These are phyloP conservation scores for Stylophora pistillata DNA, from an alignment of 64 coral and sea anemone genomes.

Conservation along the genomic window DNA sequence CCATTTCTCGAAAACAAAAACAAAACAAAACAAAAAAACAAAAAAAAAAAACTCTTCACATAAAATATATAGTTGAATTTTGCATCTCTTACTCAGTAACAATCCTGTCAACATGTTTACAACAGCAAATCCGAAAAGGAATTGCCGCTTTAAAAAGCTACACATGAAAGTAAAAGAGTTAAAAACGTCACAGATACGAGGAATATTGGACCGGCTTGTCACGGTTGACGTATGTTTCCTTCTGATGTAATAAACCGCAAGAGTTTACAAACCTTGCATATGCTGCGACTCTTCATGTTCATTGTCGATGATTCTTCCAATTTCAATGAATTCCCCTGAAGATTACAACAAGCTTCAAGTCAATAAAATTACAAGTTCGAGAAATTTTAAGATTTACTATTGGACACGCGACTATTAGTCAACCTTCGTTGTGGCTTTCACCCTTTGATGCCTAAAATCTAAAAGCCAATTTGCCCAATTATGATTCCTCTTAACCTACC, in stretches of 20 bases:
- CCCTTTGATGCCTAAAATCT: no score
- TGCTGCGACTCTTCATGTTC: constrained; percentile 50
- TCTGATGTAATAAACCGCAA: constrained; percentile 23
- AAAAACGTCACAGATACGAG: background rate
- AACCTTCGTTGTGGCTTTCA: no score
- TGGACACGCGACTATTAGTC: no score
- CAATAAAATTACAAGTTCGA: no score
- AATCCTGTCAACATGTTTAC: background rate
- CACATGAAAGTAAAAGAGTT: background rate
- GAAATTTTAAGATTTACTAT: background rate
- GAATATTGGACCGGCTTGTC: background rate
- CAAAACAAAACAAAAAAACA: no score
- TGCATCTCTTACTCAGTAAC: constrained; percentile 9
- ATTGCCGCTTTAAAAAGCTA: background rate
- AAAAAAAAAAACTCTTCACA: no score
- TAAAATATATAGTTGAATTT: no score
- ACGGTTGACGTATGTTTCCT: background rate
- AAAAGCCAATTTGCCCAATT: no score
- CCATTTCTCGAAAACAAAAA: no score
- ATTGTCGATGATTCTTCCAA: constrained; percentile 70
- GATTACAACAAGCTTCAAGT: background rate
- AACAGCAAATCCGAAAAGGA: background rate
- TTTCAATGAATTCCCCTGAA: constrained; percentile 70
- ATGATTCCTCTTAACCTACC: no score
- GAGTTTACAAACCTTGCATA: constrained; percentile 58